These are phyloP conservation scores for Scelioninae gen. 1 DNA, from an alignment of 2,888 invertebrate genomes.

Conservation along the genomic window DNA sequence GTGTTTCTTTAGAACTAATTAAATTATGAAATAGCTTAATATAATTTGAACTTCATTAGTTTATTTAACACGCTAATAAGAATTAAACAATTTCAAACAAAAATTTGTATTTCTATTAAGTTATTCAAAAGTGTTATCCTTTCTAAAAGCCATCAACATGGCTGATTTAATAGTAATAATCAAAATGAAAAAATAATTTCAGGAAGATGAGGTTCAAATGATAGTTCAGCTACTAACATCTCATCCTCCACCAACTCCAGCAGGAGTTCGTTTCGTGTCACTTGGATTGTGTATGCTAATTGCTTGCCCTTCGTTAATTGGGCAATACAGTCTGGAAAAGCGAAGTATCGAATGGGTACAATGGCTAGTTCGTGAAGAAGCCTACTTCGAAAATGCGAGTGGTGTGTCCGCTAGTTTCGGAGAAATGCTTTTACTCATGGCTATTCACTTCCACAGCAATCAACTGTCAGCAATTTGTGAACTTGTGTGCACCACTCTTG, in stretches of 20 bases:
- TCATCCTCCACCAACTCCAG: slow-evolving; percentile 94
- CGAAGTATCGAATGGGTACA: slow-evolving; percentile 96
- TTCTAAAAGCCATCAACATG: background rate
- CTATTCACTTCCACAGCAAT: slow-evolving; percentile 98
- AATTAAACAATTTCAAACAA: no score
- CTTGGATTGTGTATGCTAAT: slow-evolving; percentile 97
- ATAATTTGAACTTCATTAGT: no score
- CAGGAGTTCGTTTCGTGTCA: slow-evolving; percentile 96
- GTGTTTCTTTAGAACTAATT: no score
- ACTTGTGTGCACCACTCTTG: slow-evolving; percentile 95
- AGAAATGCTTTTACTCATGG: slow-evolving; percentile 97
- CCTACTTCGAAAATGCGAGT: slow-evolving; percentile 93
- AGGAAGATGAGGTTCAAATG: slow-evolving; percentile 95
- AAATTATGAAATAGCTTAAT: no score
- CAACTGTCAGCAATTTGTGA: slow-evolving; percentile 97
- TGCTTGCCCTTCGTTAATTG: slow-evolving; percentile 94
- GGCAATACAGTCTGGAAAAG: slow-evolving; percentile 89
- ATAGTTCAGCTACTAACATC: slow-evolving; percentile 94
- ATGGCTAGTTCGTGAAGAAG: slow-evolving; percentile 96
- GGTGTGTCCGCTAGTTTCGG: slow-evolving; percentile 95
- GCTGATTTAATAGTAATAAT: background rate
- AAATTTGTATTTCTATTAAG: no score
- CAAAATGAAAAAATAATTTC: slow-evolving; percentile 86
- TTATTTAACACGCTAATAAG: no score
- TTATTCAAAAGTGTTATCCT: no score